These are phyloP conservation scores for Athrips mouffetella DNA, from an alignment of 2,888 invertebrate genomes.

Conservation along the genomic window DNA sequence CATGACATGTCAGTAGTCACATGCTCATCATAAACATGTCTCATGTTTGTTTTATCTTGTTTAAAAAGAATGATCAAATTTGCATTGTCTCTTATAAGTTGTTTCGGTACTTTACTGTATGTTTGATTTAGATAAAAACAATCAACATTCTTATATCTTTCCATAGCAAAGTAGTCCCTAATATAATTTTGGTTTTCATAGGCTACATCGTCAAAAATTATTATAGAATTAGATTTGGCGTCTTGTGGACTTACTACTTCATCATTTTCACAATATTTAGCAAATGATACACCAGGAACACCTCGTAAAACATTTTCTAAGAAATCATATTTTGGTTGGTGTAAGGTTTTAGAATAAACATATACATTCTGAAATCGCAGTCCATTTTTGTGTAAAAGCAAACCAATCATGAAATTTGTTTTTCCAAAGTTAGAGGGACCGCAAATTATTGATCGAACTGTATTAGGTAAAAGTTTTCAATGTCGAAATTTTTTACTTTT, in stretches of 20 bases:
- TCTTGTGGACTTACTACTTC: constrained; percentile 14
- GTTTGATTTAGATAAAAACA: constrained; percentile 15
- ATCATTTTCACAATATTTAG: constrained; percentile 2
- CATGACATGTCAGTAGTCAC: constrained; percentile 6
- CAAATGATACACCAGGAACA: constrained; percentile 44
- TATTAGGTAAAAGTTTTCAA: too few relatives aligned
- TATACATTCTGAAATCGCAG: constrained; percentile 21
- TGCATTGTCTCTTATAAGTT: constrained; percentile 8
- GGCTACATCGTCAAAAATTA: constrained; percentile 14
- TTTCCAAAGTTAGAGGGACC: constrained; percentile 26
- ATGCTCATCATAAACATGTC: constrained; percentile 4
- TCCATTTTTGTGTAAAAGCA: constrained; percentile 25
- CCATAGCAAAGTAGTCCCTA: constrained; percentile 16
- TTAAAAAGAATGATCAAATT: constrained; percentile 6
- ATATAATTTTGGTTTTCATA: constrained; percentile 14
- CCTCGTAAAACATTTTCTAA: not conserved
- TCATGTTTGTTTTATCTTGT: constrained; percentile 5
- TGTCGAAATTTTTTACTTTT: too few relatives aligned
- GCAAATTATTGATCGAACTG: constrained; percentile 22
- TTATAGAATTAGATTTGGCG: constrained; percentile 6
- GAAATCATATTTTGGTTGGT: constrained; percentile 20
- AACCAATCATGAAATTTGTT: constrained; percentile 23
- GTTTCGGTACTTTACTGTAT: constrained; percentile 14
- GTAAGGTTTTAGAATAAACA: constrained; percentile 23
- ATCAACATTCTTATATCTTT: not conserved